These are phyloP conservation scores for Hymenopus coronatus DNA, from an alignment of 2,888 invertebrate species.

Conservation along the genomic window DNA sequence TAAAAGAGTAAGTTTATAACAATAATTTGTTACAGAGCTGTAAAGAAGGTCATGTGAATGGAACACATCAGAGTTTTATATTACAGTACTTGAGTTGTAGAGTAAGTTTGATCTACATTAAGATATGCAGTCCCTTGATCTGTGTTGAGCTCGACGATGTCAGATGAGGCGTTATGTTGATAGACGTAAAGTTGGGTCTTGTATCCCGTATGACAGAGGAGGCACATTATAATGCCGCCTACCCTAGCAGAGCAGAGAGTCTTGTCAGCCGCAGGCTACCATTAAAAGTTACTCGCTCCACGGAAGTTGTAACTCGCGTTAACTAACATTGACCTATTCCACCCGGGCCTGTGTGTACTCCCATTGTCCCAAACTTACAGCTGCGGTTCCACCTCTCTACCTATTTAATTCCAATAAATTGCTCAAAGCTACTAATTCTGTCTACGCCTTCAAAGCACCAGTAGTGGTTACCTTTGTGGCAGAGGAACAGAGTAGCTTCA, in stretches of 20 bases:
- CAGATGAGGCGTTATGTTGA: no score
- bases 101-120: no score
- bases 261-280: not conserved
- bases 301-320: not conserved
- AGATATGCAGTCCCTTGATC: no score
- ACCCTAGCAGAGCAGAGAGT: not conserved
- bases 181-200: no score
- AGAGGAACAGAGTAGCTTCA: no score
- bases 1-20: no score
- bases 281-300: not conserved
- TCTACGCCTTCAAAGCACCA: not conserved
- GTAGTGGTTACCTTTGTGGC: not conserved
- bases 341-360: not conserved
- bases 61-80: no score
- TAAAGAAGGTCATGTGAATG: no score
- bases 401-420: not conserved
- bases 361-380: not conserved
- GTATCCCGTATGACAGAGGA: not conserved
- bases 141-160: no score
- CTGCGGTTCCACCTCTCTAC: not conserved
- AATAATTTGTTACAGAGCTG: no score
- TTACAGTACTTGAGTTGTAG: no score
- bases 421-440: not conserved
- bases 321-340: not conserved
- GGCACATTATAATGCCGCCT: not conserved